These are phyloP conservation scores for Dipodomys ordii DNA, from an alignment of 2,113 vertebrate genomes.

Conservation along the genomic window DNA sequence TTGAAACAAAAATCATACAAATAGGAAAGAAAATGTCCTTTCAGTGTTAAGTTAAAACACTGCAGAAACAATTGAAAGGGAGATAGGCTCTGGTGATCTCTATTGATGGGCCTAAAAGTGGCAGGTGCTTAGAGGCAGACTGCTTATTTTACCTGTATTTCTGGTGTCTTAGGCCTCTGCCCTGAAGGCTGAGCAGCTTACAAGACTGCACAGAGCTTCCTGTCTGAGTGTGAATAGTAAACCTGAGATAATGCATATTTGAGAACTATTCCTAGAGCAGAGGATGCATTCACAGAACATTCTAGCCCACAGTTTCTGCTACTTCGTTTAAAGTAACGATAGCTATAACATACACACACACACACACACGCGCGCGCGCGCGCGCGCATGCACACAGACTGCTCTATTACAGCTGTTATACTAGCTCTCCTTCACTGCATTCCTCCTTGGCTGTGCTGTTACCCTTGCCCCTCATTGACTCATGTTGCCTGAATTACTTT, in stretches of 20 bases:
- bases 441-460: background rate
- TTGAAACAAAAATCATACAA: slow-evolving; percentile 83
- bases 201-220: slow-evolving; percentile 33
- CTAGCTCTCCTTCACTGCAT: background rate
- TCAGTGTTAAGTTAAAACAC: slow-evolving; percentile 59
- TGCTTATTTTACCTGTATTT: slow-evolving; percentile 72
- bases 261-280: slow-evolving; percentile 28
- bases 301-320: background rate
- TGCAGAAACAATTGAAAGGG: slow-evolving; percentile 69
- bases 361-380: too few species aligned
- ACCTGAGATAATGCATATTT: slow-evolving; percentile 46
- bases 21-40: slow-evolving; percentile 68
- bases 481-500: background rate
- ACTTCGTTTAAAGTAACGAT: background rate
- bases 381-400: too few species aligned
- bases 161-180: slow-evolving; percentile 67
- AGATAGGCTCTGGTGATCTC: slow-evolving; percentile 64
- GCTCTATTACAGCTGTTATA: background rate
- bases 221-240: slow-evolving; percentile 19
- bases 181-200: slow-evolving; percentile 44
- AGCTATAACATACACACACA: background rate
- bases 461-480: background rate
- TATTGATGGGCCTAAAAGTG: slow-evolving; percentile 62
- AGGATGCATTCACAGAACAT: background rate
- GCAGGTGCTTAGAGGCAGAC: slow-evolving; percentile 40